These are phyloP conservation scores for Malaclemys terrapin DNA, from an alignment of 2,113 vertebrate genomes.

Conservation along the genomic window DNA sequence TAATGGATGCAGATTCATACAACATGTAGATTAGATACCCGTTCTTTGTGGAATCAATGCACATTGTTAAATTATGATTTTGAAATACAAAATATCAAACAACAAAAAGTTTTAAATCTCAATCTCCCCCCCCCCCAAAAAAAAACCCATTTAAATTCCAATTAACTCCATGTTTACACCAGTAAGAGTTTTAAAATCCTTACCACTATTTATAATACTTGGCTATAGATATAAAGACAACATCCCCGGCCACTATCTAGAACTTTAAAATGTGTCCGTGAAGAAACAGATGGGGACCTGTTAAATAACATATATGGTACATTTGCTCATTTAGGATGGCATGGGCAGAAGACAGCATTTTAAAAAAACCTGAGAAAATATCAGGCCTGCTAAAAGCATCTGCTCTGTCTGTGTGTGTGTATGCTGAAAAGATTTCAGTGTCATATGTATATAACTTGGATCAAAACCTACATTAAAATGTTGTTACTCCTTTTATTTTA, in stretches of 20 bases:
- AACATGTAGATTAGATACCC: not conserved
- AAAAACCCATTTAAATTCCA: not conserved
- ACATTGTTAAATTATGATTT: not conserved
- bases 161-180: not conserved
- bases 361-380: not conserved
- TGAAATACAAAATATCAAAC: not conserved
- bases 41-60: not conserved
- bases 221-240: accelerated
- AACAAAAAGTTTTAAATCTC: not conserved
- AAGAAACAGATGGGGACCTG: not conserved
- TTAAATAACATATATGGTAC: not conserved
- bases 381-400: not conserved
- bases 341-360: not conserved
- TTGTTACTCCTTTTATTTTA: not conserved
- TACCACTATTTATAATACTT: not conserved
- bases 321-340: not conserved
- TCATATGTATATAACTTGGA: accelerated
- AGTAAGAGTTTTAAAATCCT: not conserved
- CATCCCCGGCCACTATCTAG: accelerated
- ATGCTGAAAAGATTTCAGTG: not conserved
- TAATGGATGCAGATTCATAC: not conserved
- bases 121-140: too few species aligned
- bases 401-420: accelerated
- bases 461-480: not conserved
- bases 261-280: not conserved